These are phyloP conservation scores for Cyanistes caeruleus DNA, from an alignment of 2,113 vertebrate species.

Conservation along the genomic window DNA sequence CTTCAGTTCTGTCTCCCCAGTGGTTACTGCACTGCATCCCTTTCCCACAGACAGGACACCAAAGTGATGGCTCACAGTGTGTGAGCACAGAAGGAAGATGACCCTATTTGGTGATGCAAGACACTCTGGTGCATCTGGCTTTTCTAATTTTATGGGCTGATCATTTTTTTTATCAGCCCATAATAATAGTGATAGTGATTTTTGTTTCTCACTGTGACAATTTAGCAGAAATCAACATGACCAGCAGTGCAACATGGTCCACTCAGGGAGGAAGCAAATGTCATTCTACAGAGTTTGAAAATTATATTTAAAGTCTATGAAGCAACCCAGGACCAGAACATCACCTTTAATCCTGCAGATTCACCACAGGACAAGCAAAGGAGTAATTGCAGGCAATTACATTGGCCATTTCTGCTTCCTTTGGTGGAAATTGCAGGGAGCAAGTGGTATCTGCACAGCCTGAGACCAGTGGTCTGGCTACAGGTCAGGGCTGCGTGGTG, in stretches of 20 bases:
- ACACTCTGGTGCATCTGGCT: neutral
- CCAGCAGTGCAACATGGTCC: neutral
- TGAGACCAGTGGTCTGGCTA: accelerated
- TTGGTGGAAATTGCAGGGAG: neutral
- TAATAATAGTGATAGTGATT: neutral
- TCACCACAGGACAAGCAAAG: neutral
- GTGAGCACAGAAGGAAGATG: neutral
- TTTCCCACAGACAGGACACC: neutral
- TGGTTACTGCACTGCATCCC: neutral
- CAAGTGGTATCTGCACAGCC: neutral
- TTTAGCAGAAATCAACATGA: neutral
- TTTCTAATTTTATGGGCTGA: neutral
- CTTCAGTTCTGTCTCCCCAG: neutral
- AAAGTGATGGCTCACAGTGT: neutral
- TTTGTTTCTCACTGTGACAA: neutral
- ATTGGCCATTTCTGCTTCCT: neutral
- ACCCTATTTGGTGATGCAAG: neutral
- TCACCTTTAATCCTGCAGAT: accelerated
- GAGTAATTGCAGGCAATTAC: neutral
- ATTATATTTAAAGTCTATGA: neutral
- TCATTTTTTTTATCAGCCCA: neutral
- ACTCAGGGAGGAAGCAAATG: neutral
- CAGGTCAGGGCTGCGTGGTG: neutral
- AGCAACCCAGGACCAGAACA: neutral
- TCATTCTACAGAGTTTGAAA: neutral